Base-by-base conservation (phyloP, 2,113 vertebrate species). In the Thryonomys swinderianus region DNA sequence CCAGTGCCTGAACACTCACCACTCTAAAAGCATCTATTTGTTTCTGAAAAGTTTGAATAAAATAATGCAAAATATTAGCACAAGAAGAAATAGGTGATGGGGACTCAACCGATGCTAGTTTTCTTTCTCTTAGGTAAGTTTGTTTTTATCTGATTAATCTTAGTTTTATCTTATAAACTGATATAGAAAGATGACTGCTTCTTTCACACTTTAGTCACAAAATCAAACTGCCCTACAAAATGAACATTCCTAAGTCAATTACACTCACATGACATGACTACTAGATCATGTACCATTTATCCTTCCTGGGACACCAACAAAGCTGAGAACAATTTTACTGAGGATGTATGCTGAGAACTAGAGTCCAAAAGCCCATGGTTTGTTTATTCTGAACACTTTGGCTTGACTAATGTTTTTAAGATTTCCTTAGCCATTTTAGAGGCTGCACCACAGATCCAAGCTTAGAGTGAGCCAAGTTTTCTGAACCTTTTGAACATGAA, bases 151-250 rank as follows among this genome's bases (percentile, higher is more conserved):
- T 85, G 61, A 51, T 64, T 93, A 55, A 85, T 66, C 45, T 91
- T 82, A 78, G 53, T 61, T 85, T 48, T 80, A 2, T 34, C 37
- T 57, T 66, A 53, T 37, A 85, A 84, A 81, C 40, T 12, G 51
- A 66, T 48, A 91, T 32, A 87, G 51, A 48, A 96, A 93, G 85
- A 92, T 61, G 59, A 90, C 21, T 32, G 40, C n/a, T 48, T 85
- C 62, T 21, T 85, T 64, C 61, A 81, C 62, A 74, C 48, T 80
- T 76, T 40, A 88, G 73, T 73, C 55, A 59, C 23, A 30, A 86
- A 73, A 67, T 7, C 25, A 21, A 86, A 81, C 37, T 86, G 61
- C 42, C 34, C 48, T 93, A 67, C 80, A 87, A 74, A 37, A 69
- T n/a, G 67, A 89, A 74, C 11, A 78, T 30, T 74, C 37, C 4